These are phyloP conservation scores for Cygnus buccinator DNA, from an alignment of 2,113 vertebrate genomes.

Conservation along the genomic window DNA sequence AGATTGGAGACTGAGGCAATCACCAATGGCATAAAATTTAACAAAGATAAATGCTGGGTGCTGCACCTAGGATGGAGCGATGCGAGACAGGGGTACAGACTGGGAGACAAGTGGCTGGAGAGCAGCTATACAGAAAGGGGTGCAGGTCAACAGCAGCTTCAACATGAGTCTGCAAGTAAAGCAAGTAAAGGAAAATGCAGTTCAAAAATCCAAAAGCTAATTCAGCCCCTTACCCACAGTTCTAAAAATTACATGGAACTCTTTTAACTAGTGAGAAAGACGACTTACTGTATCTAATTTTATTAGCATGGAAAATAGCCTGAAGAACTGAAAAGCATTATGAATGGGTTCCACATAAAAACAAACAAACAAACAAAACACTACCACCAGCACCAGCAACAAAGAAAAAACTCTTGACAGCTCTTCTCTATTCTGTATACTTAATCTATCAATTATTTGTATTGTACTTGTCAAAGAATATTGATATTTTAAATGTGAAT, in stretches of 20 bases:
- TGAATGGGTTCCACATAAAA: not conserved
- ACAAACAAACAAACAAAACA: not conserved
- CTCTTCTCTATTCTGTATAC: not conserved
- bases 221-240: not conserved
- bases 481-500: not conserved
- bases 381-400: rapidly evolving
- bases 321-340: not conserved
- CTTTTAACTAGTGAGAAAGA: not conserved
- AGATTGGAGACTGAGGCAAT: not conserved
- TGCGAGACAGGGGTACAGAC: not conserved
- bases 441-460: not conserved
- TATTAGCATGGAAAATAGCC: not conserved
- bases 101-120: not conserved
- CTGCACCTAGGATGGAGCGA: not conserved
- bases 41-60: not conserved
- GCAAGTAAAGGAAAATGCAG: not conserved
- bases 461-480: not conserved
- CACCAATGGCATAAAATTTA: not conserved
- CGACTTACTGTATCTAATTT: not conserved
- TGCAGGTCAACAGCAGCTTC: not conserved
- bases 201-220: not conserved
- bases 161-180: not conserved
- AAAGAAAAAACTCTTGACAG: not conserved
- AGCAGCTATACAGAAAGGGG: not conserved
- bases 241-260: not conserved